Evolutionary conservation across 92 coral and sea anemone genomes (phyloP).

Genomic region (Paragorgia papillata): DNA sequence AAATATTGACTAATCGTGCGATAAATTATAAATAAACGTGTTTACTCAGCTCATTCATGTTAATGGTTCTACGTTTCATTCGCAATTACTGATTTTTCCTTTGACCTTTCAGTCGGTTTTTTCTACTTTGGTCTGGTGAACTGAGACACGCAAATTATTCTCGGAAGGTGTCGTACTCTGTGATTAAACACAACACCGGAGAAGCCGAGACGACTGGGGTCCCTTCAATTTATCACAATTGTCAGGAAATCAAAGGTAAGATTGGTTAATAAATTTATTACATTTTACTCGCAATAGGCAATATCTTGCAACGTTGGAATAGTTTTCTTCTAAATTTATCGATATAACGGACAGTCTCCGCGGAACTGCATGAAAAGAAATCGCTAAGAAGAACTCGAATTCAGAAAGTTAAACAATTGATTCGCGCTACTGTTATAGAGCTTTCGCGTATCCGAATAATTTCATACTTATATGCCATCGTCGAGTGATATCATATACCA

Average conservation of each 20-base stretch:
- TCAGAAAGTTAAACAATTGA: too few species aligned
- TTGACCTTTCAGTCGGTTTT: background rate
- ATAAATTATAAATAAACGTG: slow-evolving; percentile 42
- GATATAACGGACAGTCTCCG: background rate
- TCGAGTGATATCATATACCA: too few species aligned
- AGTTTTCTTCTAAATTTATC: background rate
- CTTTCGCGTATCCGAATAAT: background rate
- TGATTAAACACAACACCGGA: too few species aligned
- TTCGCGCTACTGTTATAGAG: background rate
- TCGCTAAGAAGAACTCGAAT: background rate
- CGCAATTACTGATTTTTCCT: background rate
- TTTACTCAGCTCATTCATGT: slow-evolving; percentile 48
- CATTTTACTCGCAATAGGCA: background rate
- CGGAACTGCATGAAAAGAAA: background rate
- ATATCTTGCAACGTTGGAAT: background rate
- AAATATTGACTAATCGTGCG: slow-evolving; percentile 46
- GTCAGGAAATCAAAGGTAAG: background rate
- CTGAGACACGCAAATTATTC: background rate
- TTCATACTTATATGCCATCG: too few species aligned
- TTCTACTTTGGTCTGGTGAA: background rate
- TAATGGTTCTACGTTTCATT: slow-evolving; percentile 2
- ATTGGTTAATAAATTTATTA: background rate
- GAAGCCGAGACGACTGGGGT: too few species aligned
- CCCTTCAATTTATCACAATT: background rate
- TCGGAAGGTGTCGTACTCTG: background rate